A percentile compares a stretch with the other conserved stretches of the same genome.
phyloP scores from a whole-genome alignment of 2,888 invertebrate genomes.

The Clitarchus hookeri region DNA sequence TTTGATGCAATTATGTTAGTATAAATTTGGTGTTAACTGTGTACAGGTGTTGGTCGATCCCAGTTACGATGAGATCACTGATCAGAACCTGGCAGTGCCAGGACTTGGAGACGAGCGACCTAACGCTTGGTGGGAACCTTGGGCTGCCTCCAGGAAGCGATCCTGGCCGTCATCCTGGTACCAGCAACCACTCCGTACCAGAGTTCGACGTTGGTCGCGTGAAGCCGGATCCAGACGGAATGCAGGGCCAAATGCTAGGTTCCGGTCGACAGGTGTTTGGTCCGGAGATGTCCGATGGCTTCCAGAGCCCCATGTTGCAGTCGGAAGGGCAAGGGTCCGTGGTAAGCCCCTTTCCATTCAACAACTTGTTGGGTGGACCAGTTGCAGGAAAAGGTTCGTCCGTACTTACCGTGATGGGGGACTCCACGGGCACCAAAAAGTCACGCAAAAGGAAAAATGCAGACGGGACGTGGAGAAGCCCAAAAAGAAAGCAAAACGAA shows the following conservation, averaged over 20 bases:
- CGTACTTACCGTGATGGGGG: constrained; percentile 31
- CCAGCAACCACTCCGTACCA: constrained; percentile 44
- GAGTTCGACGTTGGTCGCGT: constrained; percentile 38
- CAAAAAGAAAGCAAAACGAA: constrained; percentile 64
- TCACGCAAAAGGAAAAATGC: constrained; percentile 65
- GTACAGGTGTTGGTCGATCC: constrained; percentile 81
- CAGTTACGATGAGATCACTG: constrained; percentile 84
- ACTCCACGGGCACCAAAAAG: constrained; percentile 46
- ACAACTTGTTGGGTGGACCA: constrained; percentile 54
- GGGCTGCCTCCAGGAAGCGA: constrained; percentile 34
- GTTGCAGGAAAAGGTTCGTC: constrained; percentile 46
- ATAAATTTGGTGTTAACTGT: neutral
- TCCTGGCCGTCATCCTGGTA: constrained; percentile 36
- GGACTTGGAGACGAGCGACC: constrained; percentile 36
- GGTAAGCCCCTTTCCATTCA: constrained; percentile 53
- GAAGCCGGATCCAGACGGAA: constrained; percentile 39
- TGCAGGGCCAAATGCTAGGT: constrained; percentile 33
- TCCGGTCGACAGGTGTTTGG: constrained; percentile 36
- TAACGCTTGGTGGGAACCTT: constrained; percentile 30
- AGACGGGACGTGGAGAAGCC: constrained; percentile 64
- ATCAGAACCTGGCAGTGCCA: constrained; percentile 86
- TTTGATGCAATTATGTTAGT: no score
- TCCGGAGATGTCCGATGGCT: constrained; percentile 44
- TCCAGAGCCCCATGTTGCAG: constrained; percentile 56
- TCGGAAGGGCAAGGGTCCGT: constrained; percentile 53